Percentiles rank a stretch among this genome's conserved stretches.
These are phyloP conservation scores for Phodopus roborovskii DNA, from an alignment of 2,113 vertebrate species.

Conservation along the genomic window DNA sequence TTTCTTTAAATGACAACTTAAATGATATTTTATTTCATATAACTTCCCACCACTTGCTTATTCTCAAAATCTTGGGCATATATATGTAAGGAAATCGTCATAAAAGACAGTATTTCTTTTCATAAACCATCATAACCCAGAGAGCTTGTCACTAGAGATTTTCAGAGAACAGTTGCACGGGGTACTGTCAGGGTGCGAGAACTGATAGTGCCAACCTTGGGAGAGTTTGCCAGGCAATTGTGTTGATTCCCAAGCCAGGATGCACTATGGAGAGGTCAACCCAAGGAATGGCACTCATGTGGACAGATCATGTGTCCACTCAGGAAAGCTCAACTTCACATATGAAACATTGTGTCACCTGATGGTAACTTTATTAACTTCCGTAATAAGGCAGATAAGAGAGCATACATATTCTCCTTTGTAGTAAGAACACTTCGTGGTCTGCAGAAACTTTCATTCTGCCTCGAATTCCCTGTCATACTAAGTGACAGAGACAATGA, in stretches of 20 bases:
- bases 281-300: background rate
- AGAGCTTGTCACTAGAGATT: conserved; percentile 36
- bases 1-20: conserved; percentile 19
- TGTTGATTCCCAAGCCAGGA: background rate
- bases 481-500: conserved; percentile 47
- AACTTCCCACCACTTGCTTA: background rate
- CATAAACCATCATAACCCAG: conserved; percentile 42
- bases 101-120: conserved; percentile 53
- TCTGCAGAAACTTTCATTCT: conserved; percentile 52
- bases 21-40: conserved; percentile 32
- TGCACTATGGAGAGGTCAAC: background rate
- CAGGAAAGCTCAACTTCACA: background rate
- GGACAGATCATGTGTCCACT: background rate
- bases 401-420: conserved; percentile 58
- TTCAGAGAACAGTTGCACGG: conserved; percentile 47
- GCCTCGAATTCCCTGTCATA: background rate
- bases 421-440: conserved; percentile 27
- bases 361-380: conserved; percentile 55
- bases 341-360: background rate
- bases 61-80: conserved; percentile 4
- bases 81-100: background rate
- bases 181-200: background rate
- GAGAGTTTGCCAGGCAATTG: background rate
- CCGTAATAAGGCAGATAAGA: conserved; percentile 5
- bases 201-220: background rate